Base-by-base conservation (phyloP, 1,140 invertebrate genomes). In the Asbolus verrucosus region DNA sequence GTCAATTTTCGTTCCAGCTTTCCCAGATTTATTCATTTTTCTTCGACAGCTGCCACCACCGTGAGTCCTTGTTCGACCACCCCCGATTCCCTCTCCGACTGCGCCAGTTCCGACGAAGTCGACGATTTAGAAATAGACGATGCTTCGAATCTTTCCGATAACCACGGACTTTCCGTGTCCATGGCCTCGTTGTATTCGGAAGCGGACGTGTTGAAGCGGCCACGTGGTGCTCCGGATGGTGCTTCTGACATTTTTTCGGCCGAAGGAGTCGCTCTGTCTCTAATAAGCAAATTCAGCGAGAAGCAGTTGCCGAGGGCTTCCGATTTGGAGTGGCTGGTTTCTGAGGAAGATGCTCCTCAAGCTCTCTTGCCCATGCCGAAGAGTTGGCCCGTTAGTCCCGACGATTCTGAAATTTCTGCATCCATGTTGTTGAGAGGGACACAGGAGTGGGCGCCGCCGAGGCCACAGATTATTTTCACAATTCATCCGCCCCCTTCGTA, bases 401-500 rank as follows among this genome's bases (percentile, higher is more conserved):
- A 91, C 79, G 76, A 77, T 43, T 73, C 79, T 15, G 79, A 83
- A 24, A 77, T 81, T 16, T 75, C 82, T 59, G 75, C 21, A 14
- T 27, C 86, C 67, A 87, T 87, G 36, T 79, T 86, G 18, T 74
- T 93, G 2, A 81, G 94, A 14, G 94, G 94, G 6, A 94, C 91
- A 6, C 75, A 83, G 21, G 90, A 92, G 74, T 95, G 94, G 94
- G 93, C 94, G 0, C 94, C 94, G 9, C 93, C 93, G 0, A 82
- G 94, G 68, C 86, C 91, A 9, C 94, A 95, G 80, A 91, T 95
- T 61, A 94, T 95, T 65, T 94, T 94, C 76, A 93, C 90, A 8
- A 82, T 91, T 62, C 92, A 94, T 82, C 87, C 89, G 16, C 39
- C 84, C 2, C 85, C 87, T 15, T 87, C 86, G 91, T 93, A 85